phyloP scores from a whole-genome alignment of 2,797 vertebrate genomes.

The Muscicapa comitata region DNA sequence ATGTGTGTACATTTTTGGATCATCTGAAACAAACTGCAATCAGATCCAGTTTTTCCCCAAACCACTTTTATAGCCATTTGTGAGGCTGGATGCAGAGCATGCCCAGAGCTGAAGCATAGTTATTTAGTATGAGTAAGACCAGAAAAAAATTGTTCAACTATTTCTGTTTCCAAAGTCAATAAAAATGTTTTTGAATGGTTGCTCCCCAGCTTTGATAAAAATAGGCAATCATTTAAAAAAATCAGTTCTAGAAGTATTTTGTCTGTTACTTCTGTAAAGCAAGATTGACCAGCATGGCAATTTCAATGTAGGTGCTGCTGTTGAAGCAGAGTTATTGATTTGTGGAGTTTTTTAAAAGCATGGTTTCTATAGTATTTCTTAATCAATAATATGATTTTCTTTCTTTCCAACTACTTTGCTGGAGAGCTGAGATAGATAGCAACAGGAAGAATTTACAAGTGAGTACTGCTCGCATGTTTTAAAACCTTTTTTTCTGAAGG shows the following conservation, averaged over 20 bases:
- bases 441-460: neutral
- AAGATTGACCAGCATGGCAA: neutral
- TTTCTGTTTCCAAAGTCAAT: neutral
- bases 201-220: neutral
- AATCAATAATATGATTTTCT: neutral
- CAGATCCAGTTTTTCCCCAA: neutral
- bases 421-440: neutral
- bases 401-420: neutral
- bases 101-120: neutral
- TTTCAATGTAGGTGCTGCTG: neutral
- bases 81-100: neutral
- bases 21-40: neutral
- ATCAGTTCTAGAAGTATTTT: neutral
- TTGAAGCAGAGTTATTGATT: neutral
- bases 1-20: neutral
- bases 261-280: neutral
- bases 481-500: neutral
- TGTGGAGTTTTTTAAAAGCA: neutral
- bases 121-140: neutral
- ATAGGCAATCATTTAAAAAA: neutral
- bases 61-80: neutral
- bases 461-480: neutral
- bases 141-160: neutral
- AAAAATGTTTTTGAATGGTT: neutral
- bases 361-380: neutral